Evolutionary conservation across 2,797 vertebrate genomes (phyloP), one percentile per base, ranked within the genome.

Genomic region (Pampus argenteus): DNA sequence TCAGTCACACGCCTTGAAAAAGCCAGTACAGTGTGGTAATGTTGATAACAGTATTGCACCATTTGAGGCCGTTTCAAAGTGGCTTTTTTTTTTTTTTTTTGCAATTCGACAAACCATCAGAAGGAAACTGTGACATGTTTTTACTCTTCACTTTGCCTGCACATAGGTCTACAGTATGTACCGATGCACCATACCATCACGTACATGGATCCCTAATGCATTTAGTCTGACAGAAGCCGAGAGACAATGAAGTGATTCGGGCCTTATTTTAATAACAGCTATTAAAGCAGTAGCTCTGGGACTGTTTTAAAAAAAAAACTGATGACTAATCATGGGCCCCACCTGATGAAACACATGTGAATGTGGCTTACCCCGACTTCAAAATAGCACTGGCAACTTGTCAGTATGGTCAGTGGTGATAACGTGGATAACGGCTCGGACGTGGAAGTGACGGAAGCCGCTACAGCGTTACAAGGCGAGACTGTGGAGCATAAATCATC

Each of bases 291-390:
- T 15, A 66, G 75, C 60, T 52, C n/a, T 26, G 6, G 25, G 63
- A 54, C 68, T 72, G 58, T 64, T 77, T 55, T 81, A 70, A 91
- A 86, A 91, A 85, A 31, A 31, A 44, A 69, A 69, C 42, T 78
- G 76, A 91, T 93, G 93, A 94, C 85, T 94, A 88, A 94, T 80
- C 22, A 69, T 50, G 20, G 7, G 84, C 86, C 88, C 79, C 92
- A 89, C 93, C 92, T 84, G 2, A 62, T 42, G 68, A 48, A 70
- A 28, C 76, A 77, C 57, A 82, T 57, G 48, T 40, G 75, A 85
- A 81, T 45, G 61, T 5, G 51, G 50, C 73, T 81, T 48, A 34
- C 44, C 17, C 34, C 9, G 0, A 45, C 50, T 83, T 78, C 67
- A 78, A 88, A 79, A 85, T 70, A 85, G 74, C 47, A 45, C 48